Base-by-base conservation (phyloP, 2,797 vertebrate genomes). In the Hippocampus kuda region DNA sequence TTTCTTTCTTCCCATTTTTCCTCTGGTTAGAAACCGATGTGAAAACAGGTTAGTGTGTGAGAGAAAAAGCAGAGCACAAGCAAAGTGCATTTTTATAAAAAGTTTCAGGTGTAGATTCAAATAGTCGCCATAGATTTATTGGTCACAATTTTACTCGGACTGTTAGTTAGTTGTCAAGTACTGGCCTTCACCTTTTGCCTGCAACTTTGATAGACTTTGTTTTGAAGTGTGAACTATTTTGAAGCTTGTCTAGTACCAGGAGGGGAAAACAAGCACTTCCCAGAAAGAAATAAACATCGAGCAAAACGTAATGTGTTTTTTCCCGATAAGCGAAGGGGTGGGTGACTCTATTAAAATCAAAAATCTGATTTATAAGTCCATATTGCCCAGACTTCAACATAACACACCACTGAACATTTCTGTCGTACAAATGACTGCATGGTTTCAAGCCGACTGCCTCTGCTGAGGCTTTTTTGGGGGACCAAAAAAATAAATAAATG, bases 1-100 rank as follows among this genome's bases (percentile, higher is more conserved):
- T 85, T 98, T 98, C 87, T 96, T 98, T 76, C 96, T 87, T 48
- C 95, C 96, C 96, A 98, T 98, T 30, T 81, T 88, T 2, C 20
- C 72, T 53, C 67, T 24, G 4, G 61, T 73, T 34, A 75, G 48
- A 75, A 63, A 74, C 70, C 85, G 83, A 77, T 20, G 68, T 2
- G 68, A 9, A 61, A 68, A 1, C 46, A 24, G 9, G 13, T 67
- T 48, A 27, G n/a, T 24, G 41, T 8, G 5, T 61, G 56, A 65
- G 1, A 71, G 2, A 1, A 4, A 9, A 38, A 69, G 18, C 1
- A 67, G 1, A 6, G 3, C 5, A 27, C 12, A 1, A 38, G 4
- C 66, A 15, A 38, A 24, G 13, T 67, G 66, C 15, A 54, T 26
- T 67, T 56, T 66, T 66, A 30, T 24, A 30, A 53, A 51, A 51